Base-by-base conservation (phyloP, 2,113 vertebrate genomes). In the Eulemur rufifrons region DNA sequence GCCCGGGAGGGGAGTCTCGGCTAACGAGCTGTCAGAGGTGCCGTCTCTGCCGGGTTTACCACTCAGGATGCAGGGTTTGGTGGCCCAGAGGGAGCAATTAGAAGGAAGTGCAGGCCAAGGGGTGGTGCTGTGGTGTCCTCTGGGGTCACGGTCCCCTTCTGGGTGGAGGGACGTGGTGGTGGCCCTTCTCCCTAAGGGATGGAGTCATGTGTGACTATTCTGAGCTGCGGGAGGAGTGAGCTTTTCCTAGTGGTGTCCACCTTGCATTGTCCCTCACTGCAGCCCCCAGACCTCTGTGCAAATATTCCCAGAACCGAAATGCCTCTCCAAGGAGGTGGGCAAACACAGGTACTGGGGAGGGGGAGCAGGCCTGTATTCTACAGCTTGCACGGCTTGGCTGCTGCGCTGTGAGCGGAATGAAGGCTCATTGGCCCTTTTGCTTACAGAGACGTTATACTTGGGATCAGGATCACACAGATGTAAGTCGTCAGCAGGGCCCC, bases 341-440 rank as follows among this genome's bases (percentile, higher is more conserved):
- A 73, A 8, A 39, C 39, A 9, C 0, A 42, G 5, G 2, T 2
- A 3, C 11, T 14, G 18, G 21, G 32, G 32, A 50, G 11, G 13
- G 32, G 34, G 63, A 27, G 14, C 21, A 17, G 9, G 14, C 34
- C 10, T 20, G 7, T 18, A 2, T 15, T 39, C 27, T 23, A 47
- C 47, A 23, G 39, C 20, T 1, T 25, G 64, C 77, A n/a, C 3
- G 21, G 5, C 29, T 29, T 0, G 3, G 23, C 0, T 0, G 15
- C 39, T 34, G 20, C 3, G 6, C n/a, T 4, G 3, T 54, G 64
- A 25, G 15, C 6, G 25, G 11, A 23, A 29, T 13, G 23, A n/a
- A 63, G 42, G 8, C 7, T 18, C 15, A 14, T 3, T 21, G 34
- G 42, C 42, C 42, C 89, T 50, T 52, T 37, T 34, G 4, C 63